Base-by-base conservation (phyloP, 2,113 vertebrate genomes). In the Meles meles region DNA sequence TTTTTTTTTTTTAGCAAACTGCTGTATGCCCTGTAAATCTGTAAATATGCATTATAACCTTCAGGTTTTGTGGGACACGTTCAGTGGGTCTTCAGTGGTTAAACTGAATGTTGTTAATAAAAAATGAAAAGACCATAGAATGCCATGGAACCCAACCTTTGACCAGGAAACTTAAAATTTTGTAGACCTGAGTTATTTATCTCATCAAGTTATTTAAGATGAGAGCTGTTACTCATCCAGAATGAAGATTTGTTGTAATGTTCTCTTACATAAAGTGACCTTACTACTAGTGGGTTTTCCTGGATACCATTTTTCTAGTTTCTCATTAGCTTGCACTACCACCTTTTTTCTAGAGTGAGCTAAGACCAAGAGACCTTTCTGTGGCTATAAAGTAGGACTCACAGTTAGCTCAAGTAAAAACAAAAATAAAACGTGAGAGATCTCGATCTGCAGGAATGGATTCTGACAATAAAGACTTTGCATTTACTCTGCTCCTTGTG, bases 381-480 rank as follows among this genome's bases (percentile, higher is more conserved):
- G 88, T 93, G 93, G 83, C 93, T 97, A 90, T 37, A 83, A 86
- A 97, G 96, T 96, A 89, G 95, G 95, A 96, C 85, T 88, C 82
- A 98, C 82, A 96, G 31, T 47, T 65, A 93, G 55, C 95, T 89
- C 91, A 98, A 76, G 92, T 84, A 25, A 97, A 98, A 98, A 97
- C 97, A 97, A 84, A 84, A 98, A 90, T 95, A 86, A 96, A 89
- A 90, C 47, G 11, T 96, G 88, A 92, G 87, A 90, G 83, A 91
- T 94, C 98, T 97, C 90, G 93, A 94, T 97, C 88, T 96, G 74
- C 47, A 79, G 93, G 97, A 98, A 79, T 97, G 94, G 72, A 92
- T 97, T 98, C 97, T 96, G 89, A 97, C 96, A 97, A 96, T 98
- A 95, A 98, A 98, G 97, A 93, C 90, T 98, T 95, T 97, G 69